Conservation (phyloP, 2,888 invertebrate genomes). For the Cryptocephalus moraei region DNA sequence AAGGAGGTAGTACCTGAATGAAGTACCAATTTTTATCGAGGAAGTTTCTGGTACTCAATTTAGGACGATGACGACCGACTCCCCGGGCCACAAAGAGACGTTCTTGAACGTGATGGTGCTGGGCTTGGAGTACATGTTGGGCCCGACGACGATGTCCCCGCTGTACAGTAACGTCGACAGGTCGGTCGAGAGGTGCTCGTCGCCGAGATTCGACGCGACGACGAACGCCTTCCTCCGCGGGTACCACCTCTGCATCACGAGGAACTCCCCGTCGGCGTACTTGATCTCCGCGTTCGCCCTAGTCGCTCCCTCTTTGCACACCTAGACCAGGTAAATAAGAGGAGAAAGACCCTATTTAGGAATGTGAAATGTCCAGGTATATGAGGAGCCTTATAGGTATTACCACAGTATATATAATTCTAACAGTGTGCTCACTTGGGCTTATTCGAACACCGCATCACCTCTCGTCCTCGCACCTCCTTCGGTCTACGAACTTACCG, state of each 20-base stretch:
- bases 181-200: slow-evolving; percentile 51
- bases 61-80: slow-evolving; percentile 52
- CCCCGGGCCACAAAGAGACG: slow-evolving; percentile 46
- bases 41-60: no score
- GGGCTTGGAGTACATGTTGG: slow-evolving; percentile 32
- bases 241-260: slow-evolving; percentile 69
- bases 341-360: no score
- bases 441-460: no score
- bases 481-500: no score
- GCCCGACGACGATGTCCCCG: slow-evolving; percentile 51
- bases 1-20: no score
- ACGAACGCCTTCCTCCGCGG: slow-evolving; percentile 70
- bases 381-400: no score
- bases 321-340: no score
- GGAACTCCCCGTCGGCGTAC: slow-evolving; percentile 48
- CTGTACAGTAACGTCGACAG: slow-evolving; percentile 68
- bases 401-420: no score
- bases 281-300: slow-evolving; percentile 60
- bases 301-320: slow-evolving; percentile 53
- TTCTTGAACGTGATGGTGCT: slow-evolving; percentile 45
- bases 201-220: slow-evolving; percentile 63
- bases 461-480: no score
- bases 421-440: no score
- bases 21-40: no score
- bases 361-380: no score